Evolutionary conservation across 2,888 invertebrate species (phyloP), one percentile per base, ranked within the genome.

Genomic region (Anthophora plumipes): DNA sequence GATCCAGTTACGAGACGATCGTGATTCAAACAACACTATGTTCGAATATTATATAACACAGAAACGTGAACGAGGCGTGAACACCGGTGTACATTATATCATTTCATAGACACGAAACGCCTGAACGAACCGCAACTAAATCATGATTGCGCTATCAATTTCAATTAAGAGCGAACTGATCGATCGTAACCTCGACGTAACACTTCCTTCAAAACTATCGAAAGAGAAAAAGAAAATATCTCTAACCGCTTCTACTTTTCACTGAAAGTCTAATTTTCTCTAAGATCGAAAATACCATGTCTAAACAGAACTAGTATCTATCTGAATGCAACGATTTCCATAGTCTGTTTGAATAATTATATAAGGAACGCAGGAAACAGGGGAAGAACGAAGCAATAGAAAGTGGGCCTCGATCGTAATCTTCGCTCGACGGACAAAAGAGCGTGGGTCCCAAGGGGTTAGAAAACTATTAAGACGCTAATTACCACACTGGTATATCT

Each of bases 321-420:
- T n/a, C 37, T 22, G 43, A 20, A 5, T 1, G 46, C 43, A n/a
- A 17, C 41, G 22, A 59, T 73, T 55, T 60, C 50, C 78, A 77
- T 60, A 39, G 39, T 1, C 25, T 43, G 43, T 39, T 48, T 17
- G 50, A 50, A 60, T 66, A 78, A 71, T 66, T 20, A 61, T 43
- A 57, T n/a, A 63, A 69, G 68, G 43, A 70, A 25, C 46, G 48
- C 54, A 72, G 69, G 66, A 70, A 73, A 57, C 31, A 22, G 17
- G 31, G 11, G 20, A 22, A 69, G 20, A 74, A 46, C 48, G 54
- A 39, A 66, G 57, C 68, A 12, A 67, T 77, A 68, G 73, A 79
- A 74, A 80, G 67, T 66, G 69, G 66, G 64, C n/a, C 54, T 43
- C 61, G 82, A 80, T 82, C 22, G 66, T 41, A 54, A 82, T 84